Evolutionary conservation across 1,140 invertebrate genomes (phyloP).

Genomic region (Bombus breviceps): DNA sequence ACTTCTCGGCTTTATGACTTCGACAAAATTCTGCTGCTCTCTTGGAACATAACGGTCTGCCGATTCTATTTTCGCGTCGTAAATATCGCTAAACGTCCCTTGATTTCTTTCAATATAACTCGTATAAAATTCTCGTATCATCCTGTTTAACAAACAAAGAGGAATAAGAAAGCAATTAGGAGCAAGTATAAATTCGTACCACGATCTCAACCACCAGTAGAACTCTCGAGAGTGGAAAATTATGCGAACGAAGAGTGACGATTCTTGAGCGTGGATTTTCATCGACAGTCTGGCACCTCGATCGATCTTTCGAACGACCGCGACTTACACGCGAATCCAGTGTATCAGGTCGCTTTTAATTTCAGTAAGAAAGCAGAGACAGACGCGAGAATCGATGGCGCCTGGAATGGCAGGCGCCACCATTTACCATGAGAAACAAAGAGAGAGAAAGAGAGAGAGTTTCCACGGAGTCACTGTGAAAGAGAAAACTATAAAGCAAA

Average conservation of each 20-base stretch:
- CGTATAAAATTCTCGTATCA: no score
- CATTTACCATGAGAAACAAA: not conserved
- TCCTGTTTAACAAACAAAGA: no score
- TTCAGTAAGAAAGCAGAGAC: conserved; percentile 30
- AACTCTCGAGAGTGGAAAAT: no score
- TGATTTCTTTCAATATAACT: not conserved
- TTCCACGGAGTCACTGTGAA: not conserved
- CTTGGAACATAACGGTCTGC: no score
- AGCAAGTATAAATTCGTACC: no score
- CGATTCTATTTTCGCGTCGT: not conserved
- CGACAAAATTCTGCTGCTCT: no score
- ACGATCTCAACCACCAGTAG: not conserved
- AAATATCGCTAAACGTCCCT: not conserved
- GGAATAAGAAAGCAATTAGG: no score
- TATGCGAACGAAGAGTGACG: no score
- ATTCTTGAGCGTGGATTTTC: not conserved
- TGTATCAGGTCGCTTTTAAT: conserved; percentile 26
- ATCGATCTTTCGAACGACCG: not conserved
- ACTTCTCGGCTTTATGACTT: not conserved
- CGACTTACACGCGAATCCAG: not conserved
- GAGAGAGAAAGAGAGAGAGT: not conserved
- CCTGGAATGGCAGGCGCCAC: not conserved
- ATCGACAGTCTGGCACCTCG: not conserved
- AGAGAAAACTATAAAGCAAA: not conserved
- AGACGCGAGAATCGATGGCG: not conserved